Evolutionary conservation across 2,797 vertebrate genomes (phyloP).

Genomic region (Macroramphosus scolopax): DNA sequence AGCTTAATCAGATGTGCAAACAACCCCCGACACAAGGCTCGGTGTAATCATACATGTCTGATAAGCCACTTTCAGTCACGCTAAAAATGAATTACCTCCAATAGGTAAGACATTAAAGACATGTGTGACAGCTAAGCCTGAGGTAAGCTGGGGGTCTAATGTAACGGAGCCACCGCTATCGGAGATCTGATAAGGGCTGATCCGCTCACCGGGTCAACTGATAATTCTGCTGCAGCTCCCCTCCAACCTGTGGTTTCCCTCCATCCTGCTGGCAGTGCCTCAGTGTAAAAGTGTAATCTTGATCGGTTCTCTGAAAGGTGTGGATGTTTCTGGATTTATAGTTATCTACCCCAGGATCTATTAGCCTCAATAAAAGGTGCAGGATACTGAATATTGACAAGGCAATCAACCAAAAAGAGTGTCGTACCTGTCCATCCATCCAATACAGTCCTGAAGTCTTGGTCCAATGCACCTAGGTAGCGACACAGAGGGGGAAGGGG

Average conservation of each 20-base stretch:
- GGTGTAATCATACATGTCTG: slow-evolving; percentile 47
- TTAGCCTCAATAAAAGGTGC: too few species aligned
- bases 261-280: slow-evolving; percentile 9
- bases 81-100: slow-evolving; percentile 29
- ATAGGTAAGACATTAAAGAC: slow-evolving; percentile 39
- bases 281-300: too few species aligned
- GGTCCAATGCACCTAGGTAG: slow-evolving; percentile 89
- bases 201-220: slow-evolving; percentile 35
- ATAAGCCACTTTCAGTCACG: slow-evolving; percentile 46
- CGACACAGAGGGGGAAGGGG: background rate
- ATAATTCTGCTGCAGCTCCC: slow-evolving; percentile 14
- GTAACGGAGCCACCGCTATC: slow-evolving; percentile 20
- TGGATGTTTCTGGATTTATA: too few species aligned
- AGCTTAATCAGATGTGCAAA: slow-evolving; percentile 36
- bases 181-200: slow-evolving; percentile 46
- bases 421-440: slow-evolving; percentile 96
- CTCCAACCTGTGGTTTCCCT: slow-evolving; percentile 17
- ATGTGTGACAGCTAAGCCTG: slow-evolving; percentile 23
- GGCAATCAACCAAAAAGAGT: background rate
- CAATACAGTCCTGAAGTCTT: slow-evolving; percentile 93
- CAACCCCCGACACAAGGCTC: slow-evolving; percentile 38
- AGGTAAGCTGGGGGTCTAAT: slow-evolving; percentile 13
- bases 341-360: too few species aligned
- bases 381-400: slow-evolving; percentile 14
- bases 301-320: too few species aligned